Evolutionary conservation across 2,113 vertebrate genomes (phyloP).

Genomic region (Rattus norvegicus): DNA sequence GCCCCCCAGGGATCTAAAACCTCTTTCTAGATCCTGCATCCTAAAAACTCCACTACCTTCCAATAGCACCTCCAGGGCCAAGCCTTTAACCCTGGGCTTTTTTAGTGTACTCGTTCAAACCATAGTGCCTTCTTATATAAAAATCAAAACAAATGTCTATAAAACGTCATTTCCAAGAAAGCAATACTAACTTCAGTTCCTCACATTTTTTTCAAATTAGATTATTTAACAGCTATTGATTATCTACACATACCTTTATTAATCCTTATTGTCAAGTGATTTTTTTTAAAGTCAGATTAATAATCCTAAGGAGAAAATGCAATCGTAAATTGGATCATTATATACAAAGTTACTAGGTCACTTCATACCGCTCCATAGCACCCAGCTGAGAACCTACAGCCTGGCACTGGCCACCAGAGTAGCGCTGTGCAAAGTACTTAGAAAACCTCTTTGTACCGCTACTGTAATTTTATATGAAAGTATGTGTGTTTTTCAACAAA

Average conservation of each 20-base stretch:
- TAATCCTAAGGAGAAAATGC: constrained; percentile 77
- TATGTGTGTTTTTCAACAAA: constrained; percentile 89
- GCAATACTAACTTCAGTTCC: constrained; percentile 51
- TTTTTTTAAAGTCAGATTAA: constrained; percentile 69
- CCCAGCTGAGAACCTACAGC: constrained; percentile 33
- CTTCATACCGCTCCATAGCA: constrained; percentile 75
- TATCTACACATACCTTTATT: constrained; percentile 69
- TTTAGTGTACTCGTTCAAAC: background rate
- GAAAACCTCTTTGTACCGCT: constrained; percentile 79
- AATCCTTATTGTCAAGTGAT: constrained; percentile 76
- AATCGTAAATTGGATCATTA: constrained; percentile 75
- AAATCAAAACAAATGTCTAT: constrained; percentile 24
- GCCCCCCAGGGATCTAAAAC: background rate
- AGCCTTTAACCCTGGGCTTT: background rate
- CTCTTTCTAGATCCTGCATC: background rate
- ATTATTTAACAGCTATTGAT: constrained; percentile 75
- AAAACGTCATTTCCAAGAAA: constrained; percentile 19
- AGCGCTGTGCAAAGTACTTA: constrained; percentile 87
- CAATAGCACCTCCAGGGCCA: background rate
- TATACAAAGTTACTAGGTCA: constrained; percentile 81
- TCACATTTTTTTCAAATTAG: constrained; percentile 69
- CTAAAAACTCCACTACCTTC: background rate
- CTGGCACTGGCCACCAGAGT: constrained; percentile 70
- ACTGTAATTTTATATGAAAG: constrained; percentile 86
- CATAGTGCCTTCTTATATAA: background rate